phyloP scores from a whole-genome alignment of 1,140 invertebrate species.

The Patella vulgata region DNA sequence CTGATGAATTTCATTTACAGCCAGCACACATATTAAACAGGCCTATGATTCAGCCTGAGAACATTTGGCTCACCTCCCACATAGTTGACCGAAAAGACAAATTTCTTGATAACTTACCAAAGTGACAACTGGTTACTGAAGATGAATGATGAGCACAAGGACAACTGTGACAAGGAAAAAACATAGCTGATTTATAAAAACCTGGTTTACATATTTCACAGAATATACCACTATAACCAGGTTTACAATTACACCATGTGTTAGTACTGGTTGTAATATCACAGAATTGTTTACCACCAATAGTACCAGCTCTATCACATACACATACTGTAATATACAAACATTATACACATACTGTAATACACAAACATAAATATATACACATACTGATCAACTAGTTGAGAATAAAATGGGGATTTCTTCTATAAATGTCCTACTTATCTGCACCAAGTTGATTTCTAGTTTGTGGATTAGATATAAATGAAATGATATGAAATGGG shows the following conservation, averaged over 20 bases:
- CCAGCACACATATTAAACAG: too few species aligned
- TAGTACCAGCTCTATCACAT: constrained; percentile 20
- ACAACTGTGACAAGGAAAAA: constrained; percentile 44
- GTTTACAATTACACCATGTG: constrained; percentile 37
- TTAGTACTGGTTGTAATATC: too few species aligned
- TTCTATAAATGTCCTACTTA: too few species aligned
- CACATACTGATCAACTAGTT: neutral
- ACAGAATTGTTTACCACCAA: constrained; percentile 6
- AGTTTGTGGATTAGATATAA: too few species aligned
- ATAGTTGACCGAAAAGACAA: too few species aligned
- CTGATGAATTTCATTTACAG: too few species aligned
- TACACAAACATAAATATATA: neutral
- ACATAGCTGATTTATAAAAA: constrained; percentile 39
- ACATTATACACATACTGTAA: neutral
- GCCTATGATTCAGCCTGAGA: too few species aligned
- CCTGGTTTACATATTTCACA: constrained; percentile 45
- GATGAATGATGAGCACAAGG: constrained; percentile 36
- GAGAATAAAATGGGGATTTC: neutral
- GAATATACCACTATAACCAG: constrained; percentile 39
- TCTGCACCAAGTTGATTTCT: too few species aligned
- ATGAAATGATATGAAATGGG: too few species aligned
- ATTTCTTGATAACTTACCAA: too few species aligned
- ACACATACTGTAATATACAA: constrained; percentile 18
- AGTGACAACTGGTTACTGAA: constrained; percentile 32
- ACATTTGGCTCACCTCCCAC: too few species aligned